Evolutionary conservation across 2,113 vertebrate genomes (phyloP).

Genomic region (Pipa parva): DNA sequence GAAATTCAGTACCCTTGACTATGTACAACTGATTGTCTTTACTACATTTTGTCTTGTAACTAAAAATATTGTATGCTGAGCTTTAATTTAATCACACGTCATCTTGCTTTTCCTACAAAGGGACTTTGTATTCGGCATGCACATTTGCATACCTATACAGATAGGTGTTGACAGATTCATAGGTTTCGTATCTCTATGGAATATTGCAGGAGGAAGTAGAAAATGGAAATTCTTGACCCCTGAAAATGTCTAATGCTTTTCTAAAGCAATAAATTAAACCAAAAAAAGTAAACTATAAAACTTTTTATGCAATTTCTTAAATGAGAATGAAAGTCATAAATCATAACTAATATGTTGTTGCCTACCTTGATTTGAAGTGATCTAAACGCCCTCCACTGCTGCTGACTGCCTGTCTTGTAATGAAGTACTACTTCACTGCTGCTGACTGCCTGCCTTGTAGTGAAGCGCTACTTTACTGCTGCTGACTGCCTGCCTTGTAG

Average conservation of each 20-base stretch:
- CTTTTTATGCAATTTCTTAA: no score
- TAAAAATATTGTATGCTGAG: conserved; percentile 8
- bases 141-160: conserved; percentile 11
- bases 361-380: no score
- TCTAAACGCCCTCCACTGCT: no score
- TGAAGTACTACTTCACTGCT: no score
- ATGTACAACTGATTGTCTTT: conserved; percentile 21
- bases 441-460: no score
- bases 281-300: no score
- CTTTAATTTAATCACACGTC: conserved; percentile 17
- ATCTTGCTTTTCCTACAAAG: conserved; percentile 4
- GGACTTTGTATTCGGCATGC: background rate
- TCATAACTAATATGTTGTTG: no score
- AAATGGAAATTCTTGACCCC: conserved; percentile 17
- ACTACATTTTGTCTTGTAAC: conserved; percentile 21
- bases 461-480: no score
- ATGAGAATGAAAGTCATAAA: no score
- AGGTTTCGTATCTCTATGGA: background rate
- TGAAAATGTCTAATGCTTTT: conserved; percentile 25
- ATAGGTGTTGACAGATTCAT: conserved; percentile 28
- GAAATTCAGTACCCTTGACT: conserved; percentile 9
- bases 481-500: no score
- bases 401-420: no score
- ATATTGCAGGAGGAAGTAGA: conserved; percentile 2
- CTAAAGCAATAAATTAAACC: conserved; percentile 5